Conservation (phyloP, 2,113 vertebrate species). For the Halcyon malimbica region DNA sequence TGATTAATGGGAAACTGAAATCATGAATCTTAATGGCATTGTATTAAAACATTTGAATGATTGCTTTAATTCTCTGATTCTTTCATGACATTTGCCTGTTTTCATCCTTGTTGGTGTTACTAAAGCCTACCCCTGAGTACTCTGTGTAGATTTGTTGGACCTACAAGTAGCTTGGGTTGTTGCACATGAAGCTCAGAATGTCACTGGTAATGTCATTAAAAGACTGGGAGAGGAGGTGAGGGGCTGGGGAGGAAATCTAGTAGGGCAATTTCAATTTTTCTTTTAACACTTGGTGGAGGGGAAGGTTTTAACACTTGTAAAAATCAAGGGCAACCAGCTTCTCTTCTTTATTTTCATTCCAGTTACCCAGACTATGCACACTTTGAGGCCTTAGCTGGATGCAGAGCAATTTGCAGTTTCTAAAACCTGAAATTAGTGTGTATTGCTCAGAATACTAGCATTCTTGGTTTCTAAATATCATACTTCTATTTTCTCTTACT, state of each 20-base stretch:
- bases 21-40: not conserved
- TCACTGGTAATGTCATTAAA: not conserved
- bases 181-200: rapidly evolving
- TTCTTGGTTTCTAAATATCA: not conserved
- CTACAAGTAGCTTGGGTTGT: not conserved
- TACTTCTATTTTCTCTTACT: slow-evolving; percentile 7
- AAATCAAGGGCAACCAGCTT: not conserved
- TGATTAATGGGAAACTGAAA: slow-evolving; percentile 17
- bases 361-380: not conserved
- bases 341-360: not conserved
- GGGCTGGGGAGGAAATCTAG: not conserved
- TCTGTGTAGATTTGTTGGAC: not conserved
- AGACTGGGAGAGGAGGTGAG: not conserved
- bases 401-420: not conserved
- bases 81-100: not conserved
- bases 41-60: not conserved
- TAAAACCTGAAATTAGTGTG: not conserved
- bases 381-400: not conserved
- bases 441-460: not conserved
- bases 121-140: not conserved
- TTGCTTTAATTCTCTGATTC: not conserved
- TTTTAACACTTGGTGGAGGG: not conserved
- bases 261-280: not conserved
- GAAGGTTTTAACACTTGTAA: not conserved
- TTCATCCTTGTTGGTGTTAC: not conserved